A percentile compares a stretch with the other conserved stretches of the same genome.
Evolutionary conservation across 2,888 invertebrate genomes (phyloP).

Genomic region (Thalpophila matura): DNA sequence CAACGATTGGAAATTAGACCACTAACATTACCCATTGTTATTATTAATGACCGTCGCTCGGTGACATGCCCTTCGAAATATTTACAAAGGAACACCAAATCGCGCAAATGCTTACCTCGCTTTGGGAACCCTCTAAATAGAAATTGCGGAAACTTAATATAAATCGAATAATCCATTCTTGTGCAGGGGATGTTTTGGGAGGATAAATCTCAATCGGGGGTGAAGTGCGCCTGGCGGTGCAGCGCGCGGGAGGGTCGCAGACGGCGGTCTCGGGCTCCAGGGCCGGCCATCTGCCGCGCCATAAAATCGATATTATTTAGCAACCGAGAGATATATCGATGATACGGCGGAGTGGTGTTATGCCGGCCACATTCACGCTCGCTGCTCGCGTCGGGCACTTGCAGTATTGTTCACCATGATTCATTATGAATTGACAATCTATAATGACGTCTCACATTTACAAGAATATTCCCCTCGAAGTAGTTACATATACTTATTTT

Average conservation of each 20-base stretch:
- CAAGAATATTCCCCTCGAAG: conserved; percentile 24
- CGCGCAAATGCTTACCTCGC: conserved; percentile 79
- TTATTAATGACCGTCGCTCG: conserved; percentile 81
- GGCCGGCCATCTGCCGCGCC: conserved; percentile 88
- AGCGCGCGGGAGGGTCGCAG: conserved; percentile 81
- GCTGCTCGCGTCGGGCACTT: conserved; percentile 2
- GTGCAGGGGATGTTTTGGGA: conserved; percentile 86
- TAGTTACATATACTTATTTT: not conserved
- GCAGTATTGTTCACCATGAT: conserved; percentile 32
- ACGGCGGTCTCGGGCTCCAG: conserved; percentile 76
- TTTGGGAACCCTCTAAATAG: conserved; percentile 85
- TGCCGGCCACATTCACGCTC: conserved; percentile 17
- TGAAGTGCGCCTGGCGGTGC: conserved; percentile 77
- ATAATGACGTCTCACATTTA: conserved; percentile 28
- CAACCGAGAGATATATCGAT: conserved; percentile 74
- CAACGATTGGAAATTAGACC: conserved; percentile 74
- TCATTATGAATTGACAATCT: conserved; percentile 30
- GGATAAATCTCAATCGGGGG: conserved; percentile 90
- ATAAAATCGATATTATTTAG: conserved; percentile 89
- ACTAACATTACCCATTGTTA: conserved; percentile 83
- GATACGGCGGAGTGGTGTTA: conserved; percentile 46
- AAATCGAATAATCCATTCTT: conserved; percentile 89
- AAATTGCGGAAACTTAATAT: conserved; percentile 90
- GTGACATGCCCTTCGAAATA: conserved; percentile 82
- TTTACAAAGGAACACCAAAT: conserved; percentile 83